Conservation (phyloP, 2,113 vertebrate species). For the Ifrita kowaldi region DNA sequence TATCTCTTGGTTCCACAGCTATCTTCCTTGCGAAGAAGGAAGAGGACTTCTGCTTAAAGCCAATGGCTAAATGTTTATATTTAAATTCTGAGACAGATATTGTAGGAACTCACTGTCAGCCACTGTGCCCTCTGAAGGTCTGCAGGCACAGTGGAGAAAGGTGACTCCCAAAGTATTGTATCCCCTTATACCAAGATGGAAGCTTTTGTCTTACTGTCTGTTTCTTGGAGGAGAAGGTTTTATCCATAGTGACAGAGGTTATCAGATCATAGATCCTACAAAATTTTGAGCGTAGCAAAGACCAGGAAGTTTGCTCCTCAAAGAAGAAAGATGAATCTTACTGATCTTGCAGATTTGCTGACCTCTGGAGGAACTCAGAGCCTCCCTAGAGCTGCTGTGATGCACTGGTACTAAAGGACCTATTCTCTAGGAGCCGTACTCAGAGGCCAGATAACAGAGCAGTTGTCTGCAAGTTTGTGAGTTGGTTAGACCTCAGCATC, state of each 20-base stretch:
- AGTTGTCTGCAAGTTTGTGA: background rate
- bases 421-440: accelerated
- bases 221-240: background rate
- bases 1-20: background rate
- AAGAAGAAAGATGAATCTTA: background rate
- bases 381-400: background rate
- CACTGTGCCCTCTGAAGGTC: background rate
- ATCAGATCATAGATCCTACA: background rate
- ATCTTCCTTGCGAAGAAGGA: background rate
- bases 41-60: background rate
- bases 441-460: background rate
- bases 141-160: background rate
- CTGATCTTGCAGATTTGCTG: background rate
- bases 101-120: background rate
- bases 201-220: background rate
- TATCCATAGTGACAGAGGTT: background rate
- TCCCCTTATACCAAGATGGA: background rate
- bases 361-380: background rate
- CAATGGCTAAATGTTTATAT: background rate
- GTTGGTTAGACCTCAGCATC: background rate
- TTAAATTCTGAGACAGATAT: background rate
- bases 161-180: background rate
- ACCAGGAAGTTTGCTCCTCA: background rate
- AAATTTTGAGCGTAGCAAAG: background rate
- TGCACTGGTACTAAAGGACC: background rate